Evolutionary conservation across 2,113 vertebrate species (phyloP).

Genomic region (Actinemys pallida): DNA sequence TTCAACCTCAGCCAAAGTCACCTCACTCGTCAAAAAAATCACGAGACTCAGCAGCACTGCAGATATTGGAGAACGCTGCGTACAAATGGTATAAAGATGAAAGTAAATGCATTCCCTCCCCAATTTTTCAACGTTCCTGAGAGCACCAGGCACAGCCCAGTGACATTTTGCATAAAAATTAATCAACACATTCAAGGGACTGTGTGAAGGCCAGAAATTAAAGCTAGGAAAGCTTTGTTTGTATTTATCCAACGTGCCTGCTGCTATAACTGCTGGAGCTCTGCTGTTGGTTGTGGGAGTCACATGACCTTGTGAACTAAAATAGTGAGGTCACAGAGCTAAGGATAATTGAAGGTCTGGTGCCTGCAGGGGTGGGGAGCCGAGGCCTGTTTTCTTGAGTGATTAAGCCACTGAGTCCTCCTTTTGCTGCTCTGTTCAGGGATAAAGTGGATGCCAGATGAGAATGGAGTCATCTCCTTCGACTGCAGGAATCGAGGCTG

Average conservation of each 20-base stretch:
- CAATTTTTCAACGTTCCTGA: fast-evolving
- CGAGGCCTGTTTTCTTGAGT: not conserved
- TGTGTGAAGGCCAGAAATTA: not conserved
- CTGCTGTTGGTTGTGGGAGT: not conserved
- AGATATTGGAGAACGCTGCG: not conserved
- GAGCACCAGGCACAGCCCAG: not conserved
- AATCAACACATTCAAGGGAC: not conserved
- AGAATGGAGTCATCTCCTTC: constrained; percentile 94
- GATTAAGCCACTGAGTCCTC: not conserved
- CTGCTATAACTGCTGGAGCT: not conserved
- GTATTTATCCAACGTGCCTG: fast-evolving
- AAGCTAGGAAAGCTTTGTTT: not conserved
- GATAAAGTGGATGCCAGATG: constrained; percentile 94
- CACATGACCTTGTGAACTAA: fast-evolving
- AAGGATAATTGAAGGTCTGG: not conserved
- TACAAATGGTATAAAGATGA: not conserved
- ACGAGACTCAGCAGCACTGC: not conserved
- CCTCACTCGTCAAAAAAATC: not conserved
- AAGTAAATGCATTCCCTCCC: not conserved
- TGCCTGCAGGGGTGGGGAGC: not conserved
- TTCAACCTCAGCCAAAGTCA: not conserved
- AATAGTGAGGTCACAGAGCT: not conserved
- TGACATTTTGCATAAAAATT: not conserved
- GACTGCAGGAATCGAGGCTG: constrained; percentile 96
- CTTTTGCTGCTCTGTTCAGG: constrained; percentile 78